Base-by-base conservation (phyloP, 2,888 invertebrate genomes). In the Rhopalosiphum nymphaeae region DNA sequence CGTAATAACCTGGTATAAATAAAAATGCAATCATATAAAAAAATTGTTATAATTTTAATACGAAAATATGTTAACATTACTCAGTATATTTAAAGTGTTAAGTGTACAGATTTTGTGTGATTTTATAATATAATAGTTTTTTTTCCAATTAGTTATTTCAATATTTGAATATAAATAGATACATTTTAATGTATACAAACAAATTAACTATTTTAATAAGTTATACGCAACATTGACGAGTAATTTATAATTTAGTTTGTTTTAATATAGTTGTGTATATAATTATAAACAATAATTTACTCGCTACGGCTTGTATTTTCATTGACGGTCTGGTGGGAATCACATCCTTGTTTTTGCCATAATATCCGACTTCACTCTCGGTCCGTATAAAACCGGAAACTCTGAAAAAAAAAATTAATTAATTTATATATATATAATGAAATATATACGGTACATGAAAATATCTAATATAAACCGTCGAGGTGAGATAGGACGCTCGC, bases 21-120 rank as follows among this genome's bases (percentile, higher is more conserved):
- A 61, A 89, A 61, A 89, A 61, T n/a, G 44, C 44, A 29, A 56
- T 42, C 25, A 11, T n/a, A 10, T 84, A 56, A 86, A 86, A 91
- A 91, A 91, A 90, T 49, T 25, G 21, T 57, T 46, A 91, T 91
- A 26, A 86, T 86, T 86, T 91, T 91, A 91, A 57, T 91, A 91
- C 56, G 91, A 91, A 91, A 91, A 91, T 91, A 91, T 91, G 85
- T 91, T 91, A 57, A 91, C 91, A 91, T 49, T 86, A 86, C 46
- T 44, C 46, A 42, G 3, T 46, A 29, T 90, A 67, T 26, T 84
- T 91, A 21, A 84, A 84, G 56, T 91, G 56, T 44, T 57, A 44
- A n/a, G 42, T 86, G 25, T 46, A 86, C 46, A 86, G 57, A 36
- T 91, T 91, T 44, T 46, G 25, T 57, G 86, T 57, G 91, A 86